A percentile compares a stretch with the other conserved stretches of the same genome.
These are phyloP conservation scores for Amphilophus citrinellus DNA, from an alignment of 2,113 vertebrate species.

Conservation along the genomic window DNA sequence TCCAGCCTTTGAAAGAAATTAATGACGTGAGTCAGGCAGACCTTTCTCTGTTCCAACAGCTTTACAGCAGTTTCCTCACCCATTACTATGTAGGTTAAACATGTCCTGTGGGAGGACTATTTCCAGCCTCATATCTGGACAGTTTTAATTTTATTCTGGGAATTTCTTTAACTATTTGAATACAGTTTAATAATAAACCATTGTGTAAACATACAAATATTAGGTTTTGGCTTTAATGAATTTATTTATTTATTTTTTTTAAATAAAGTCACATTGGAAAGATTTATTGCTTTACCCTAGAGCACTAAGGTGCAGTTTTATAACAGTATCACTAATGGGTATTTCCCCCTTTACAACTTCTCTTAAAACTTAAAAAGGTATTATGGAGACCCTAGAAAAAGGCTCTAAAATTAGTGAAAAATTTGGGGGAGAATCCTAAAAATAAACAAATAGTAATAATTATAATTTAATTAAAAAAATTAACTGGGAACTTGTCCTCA, in stretches of 20 bases:
- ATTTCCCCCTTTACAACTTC: too few species aligned
- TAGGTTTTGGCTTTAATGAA: background rate
- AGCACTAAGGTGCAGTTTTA: too few species aligned
- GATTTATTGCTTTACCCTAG: background rate
- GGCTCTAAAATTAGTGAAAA: too few species aligned
- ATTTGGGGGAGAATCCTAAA: too few species aligned
- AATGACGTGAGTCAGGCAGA: slow-evolving; percentile 1
- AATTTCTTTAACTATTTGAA: slow-evolving; percentile 4
- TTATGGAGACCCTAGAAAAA: too few species aligned
- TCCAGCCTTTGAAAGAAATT: slow-evolving; percentile 1
- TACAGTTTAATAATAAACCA: slow-evolving; percentile 11
- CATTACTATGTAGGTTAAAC: slow-evolving; percentile 9
- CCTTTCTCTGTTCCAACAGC: background rate
- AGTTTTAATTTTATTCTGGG: background rate
- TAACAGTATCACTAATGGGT: too few species aligned
- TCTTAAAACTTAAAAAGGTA: too few species aligned
- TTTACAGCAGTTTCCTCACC: background rate
- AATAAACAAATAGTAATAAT: too few species aligned
- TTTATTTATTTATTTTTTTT: background rate
- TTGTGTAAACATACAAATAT: slow-evolving; percentile 2
- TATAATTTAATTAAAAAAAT: too few species aligned
- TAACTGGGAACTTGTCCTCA: too few species aligned
- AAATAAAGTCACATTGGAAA: background rate
- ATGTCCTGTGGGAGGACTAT: background rate
- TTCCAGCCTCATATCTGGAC: background rate